These are phyloP conservation scores for Echeneis naucrates DNA, from an alignment of 2,797 vertebrate genomes.

Conservation along the genomic window DNA sequence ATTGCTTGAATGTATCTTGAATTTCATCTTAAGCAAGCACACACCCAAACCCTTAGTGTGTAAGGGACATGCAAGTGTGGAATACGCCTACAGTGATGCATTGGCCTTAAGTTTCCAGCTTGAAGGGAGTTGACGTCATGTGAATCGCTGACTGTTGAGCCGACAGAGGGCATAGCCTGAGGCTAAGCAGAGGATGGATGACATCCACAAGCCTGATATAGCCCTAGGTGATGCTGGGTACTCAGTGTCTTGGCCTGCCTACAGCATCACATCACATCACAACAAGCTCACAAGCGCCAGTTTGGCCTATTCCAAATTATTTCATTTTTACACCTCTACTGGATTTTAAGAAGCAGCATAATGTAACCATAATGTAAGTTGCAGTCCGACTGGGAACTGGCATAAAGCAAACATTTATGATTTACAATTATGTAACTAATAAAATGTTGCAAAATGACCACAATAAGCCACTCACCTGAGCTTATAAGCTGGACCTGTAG, in stretches of 20 bases:
- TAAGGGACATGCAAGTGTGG: neutral
- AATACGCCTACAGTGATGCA: neutral
- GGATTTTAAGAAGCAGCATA: neutral
- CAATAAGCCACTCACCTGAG: neutral
- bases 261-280: conserved; percentile 11
- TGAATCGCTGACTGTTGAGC: neutral
- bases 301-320: no score
- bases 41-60: neutral
- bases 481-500: neutral
- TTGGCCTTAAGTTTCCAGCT: neutral
- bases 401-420: neutral
- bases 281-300: neutral
- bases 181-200: conserved; percentile 22
- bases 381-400: neutral
- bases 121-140: conserved; percentile 9
- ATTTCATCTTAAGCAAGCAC: conserved; percentile 2
- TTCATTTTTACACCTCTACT: neutral
- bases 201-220: conserved; percentile 17
- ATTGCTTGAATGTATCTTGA: conserved; percentile 18
- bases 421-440: neutral
- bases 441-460: no score
- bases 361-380: neutral
- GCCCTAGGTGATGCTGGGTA: conserved; percentile 12
- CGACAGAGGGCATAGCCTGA: conserved; percentile 15
- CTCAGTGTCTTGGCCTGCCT: neutral